Evolutionary conservation across 2,113 vertebrate genomes (phyloP).

Genomic region (Dasyornis broadbenti): DNA sequence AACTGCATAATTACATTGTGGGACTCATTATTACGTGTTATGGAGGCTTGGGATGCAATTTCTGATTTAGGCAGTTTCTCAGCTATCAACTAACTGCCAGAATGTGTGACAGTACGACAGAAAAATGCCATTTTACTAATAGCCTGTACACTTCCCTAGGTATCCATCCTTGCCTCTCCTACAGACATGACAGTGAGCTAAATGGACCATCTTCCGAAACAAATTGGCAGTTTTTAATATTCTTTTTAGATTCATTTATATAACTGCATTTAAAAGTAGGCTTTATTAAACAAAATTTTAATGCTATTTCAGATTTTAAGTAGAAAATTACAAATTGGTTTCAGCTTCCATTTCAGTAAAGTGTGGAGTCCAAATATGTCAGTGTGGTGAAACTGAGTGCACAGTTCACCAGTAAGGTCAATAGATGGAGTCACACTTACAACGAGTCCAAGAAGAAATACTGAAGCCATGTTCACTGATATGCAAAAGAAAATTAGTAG

Average conservation of each 20-base stretch:
- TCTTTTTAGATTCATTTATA: not conserved
- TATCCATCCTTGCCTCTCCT: not conserved
- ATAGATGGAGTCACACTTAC: not conserved
- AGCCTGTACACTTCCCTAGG: not conserved
- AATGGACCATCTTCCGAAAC: not conserved
- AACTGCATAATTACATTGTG: not conserved
- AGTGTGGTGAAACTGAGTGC: not conserved
- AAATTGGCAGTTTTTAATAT: not conserved
- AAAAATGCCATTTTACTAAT: not conserved
- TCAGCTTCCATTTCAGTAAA: not conserved
- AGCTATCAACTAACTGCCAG: not conserved
- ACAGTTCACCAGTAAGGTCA: not conserved
- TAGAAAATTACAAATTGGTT: not conserved
- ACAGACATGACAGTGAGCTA: not conserved
- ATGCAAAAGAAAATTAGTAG: not conserved
- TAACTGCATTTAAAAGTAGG: not conserved
- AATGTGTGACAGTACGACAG: not conserved
- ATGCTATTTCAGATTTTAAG: not conserved
- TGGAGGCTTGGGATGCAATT: not conserved
- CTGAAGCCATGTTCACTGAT: not conserved
- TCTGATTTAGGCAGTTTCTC: not conserved
- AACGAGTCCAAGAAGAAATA: not conserved
- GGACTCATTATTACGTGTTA: not conserved
- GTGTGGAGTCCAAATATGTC: not conserved
- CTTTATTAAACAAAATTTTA: not conserved